Percentiles rank a stretch among this genome's conserved stretches.
Conservation (phyloP, 2,113 vertebrate genomes). For the Cynocephalus volans region DNA sequence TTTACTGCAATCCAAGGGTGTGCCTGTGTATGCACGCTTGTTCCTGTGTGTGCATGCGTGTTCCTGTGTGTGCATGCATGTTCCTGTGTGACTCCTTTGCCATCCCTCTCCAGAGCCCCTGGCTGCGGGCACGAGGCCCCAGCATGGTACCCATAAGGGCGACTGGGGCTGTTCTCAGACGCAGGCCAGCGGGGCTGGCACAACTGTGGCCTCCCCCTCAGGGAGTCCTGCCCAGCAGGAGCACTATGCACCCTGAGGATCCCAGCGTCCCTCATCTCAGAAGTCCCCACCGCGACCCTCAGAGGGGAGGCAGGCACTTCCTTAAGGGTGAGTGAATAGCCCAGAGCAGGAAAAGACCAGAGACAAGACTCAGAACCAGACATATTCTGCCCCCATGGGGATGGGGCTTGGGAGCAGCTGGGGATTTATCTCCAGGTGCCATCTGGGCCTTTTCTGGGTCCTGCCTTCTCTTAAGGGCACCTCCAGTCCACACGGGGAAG, state of each 20-base stretch:
- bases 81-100: not conserved
- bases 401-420: too few species aligned
- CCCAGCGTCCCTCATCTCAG: not conserved
- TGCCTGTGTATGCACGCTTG: too few species aligned
- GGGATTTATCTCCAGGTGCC: not conserved
- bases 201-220: not conserved
- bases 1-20: not conserved
- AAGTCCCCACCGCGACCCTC: not conserved
- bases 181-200: accelerated
- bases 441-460: too few species aligned
- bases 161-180: accelerated
- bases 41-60: not conserved
- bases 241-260: too few species aligned
- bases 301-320: accelerated
- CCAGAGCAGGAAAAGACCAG: not conserved
- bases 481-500: not conserved
- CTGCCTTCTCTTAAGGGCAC: not conserved
- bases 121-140: not conserved
- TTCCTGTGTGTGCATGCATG: too few species aligned
- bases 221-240: not conserved
- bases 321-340: accelerated
- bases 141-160: not conserved
- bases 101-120: not conserved
- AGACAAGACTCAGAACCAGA: not conserved
- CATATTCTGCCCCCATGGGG: accelerated